Percentiles rank a stretch among this genome's conserved stretches.
Evolutionary conservation across 2,113 vertebrate species (phyloP).

Genomic region (Megaceryle maxima): DNA sequence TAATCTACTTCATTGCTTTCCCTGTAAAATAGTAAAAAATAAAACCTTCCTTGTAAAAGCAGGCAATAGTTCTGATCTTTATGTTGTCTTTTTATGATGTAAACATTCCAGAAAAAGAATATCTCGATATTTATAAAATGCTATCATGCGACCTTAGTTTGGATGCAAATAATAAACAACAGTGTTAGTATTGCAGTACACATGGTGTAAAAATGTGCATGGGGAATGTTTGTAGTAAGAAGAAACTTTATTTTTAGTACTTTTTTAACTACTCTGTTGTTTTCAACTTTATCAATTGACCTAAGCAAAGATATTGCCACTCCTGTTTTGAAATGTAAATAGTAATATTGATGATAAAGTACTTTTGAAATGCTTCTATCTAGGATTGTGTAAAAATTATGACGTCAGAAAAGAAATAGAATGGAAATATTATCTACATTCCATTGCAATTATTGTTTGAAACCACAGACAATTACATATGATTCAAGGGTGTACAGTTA

Average conservation of each 20-base stretch:
- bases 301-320: neutral
- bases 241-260: neutral
- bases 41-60: neutral
- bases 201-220: neutral
- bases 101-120: neutral
- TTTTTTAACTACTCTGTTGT: neutral
- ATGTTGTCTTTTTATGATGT: neutral
- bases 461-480: slow-evolving; percentile 8
- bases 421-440: neutral
- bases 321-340: neutral
- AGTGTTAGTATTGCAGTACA: neutral
- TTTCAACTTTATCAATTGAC: neutral
- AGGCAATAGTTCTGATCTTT: neutral
- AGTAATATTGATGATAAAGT: neutral
- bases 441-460: neutral
- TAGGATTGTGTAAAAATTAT: neutral
- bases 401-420: neutral
- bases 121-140: neutral
- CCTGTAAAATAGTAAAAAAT: neutral
- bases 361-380: neutral
- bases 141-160: neutral
- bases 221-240: neutral
- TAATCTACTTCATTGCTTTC: neutral
- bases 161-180: neutral
- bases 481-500: slow-evolving; percentile 25